Evolutionary conservation across 1,140 invertebrate species (phyloP), one percentile per base, ranked within the genome.

Genomic region (Mactra quadrangularis): DNA sequence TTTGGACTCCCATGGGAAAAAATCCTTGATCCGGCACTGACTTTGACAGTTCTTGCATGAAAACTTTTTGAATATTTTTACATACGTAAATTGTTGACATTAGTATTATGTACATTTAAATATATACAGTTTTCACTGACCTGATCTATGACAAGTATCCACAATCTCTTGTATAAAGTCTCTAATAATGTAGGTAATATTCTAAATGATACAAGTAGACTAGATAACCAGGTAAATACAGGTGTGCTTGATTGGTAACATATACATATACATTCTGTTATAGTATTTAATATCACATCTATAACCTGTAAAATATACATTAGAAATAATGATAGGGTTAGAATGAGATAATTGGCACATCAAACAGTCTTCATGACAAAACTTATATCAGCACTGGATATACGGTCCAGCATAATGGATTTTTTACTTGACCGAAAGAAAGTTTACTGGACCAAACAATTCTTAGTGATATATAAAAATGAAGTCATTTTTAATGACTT

Each of bases 141-240:
- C 70, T 72, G 70, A 52, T 55, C 55, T 6, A 57, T 38, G 22
- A 33, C 17, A 11, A 72, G 31, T 3, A n/a, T 72, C n/a, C 38
- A 72, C 15, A 72, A 55, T 27, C 70, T 72, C 4, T 55, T 55
- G 17, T 38, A 72, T 29, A 72, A 31, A 22, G 70, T 57, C 35
- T 72, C 50, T 4, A 57, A 3, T 1, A 72, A 29, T 0, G 22
- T 17, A 1, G 31, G 27, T 27, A 52, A 72, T 50, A 52, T 45
- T 9, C 29, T 25, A 1, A 72, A 19, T 15, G 33, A 35, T 31
- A 15, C 25, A 1, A 72, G 17, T 33, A 72, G 33, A 17, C 25
- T 33, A 6, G 70, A 57, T 19, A 72, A 22, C 70, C 70, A 72
- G 27, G 31, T 35, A 17, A 57, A 57, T 1, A 15, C n/a, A 4